phyloP scores from a whole-genome alignment of 2,888 invertebrate species.

The Drosophila lacicola region DNA sequence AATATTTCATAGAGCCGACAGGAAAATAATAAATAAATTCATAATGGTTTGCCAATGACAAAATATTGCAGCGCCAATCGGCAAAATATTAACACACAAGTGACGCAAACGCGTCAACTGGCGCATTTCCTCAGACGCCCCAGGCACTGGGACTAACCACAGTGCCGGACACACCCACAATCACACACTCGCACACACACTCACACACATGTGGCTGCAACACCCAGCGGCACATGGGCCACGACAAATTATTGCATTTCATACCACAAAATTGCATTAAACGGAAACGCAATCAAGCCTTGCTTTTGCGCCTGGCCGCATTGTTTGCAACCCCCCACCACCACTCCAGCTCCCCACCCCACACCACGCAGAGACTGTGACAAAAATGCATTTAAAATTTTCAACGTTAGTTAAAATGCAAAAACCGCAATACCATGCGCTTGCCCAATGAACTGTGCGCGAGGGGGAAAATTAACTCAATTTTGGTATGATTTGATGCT shows the following conservation, averaged over 20 bases:
- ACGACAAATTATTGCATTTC: conserved; percentile 77
- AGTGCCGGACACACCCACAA: background rate
- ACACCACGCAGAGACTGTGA: conserved; percentile 31
- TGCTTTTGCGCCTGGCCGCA: conserved; percentile 63
- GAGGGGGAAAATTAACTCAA: conserved; percentile 67
- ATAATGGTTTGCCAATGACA: conserved; percentile 79
- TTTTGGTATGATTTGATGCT: conserved; percentile 76
- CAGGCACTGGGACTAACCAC: background rate
- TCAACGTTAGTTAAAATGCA: conserved; percentile 67
- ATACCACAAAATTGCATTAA: conserved; percentile 76
- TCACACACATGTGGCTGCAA: conserved; percentile 7
- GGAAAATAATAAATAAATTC: conserved; percentile 78
- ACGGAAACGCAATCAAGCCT: conserved; percentile 81
- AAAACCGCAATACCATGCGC: conserved; percentile 64
- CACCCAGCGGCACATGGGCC: conserved; percentile 52
- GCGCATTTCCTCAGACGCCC: conserved; percentile 25
- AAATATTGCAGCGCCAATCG: conserved; percentile 78
- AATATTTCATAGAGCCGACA: conserved; percentile 48
- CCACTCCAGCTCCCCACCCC: background rate
- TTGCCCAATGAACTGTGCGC: conserved; percentile 65
- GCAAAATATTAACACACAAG: conserved; percentile 75
- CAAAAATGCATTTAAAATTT: conserved; percentile 71
- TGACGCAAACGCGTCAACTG: conserved; percentile 38
- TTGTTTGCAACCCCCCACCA: conserved; percentile 47
- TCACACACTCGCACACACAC: background rate